Base-by-base conservation (phyloP, 2,113 vertebrate genomes). In the Rhizomys pruinosus region DNA sequence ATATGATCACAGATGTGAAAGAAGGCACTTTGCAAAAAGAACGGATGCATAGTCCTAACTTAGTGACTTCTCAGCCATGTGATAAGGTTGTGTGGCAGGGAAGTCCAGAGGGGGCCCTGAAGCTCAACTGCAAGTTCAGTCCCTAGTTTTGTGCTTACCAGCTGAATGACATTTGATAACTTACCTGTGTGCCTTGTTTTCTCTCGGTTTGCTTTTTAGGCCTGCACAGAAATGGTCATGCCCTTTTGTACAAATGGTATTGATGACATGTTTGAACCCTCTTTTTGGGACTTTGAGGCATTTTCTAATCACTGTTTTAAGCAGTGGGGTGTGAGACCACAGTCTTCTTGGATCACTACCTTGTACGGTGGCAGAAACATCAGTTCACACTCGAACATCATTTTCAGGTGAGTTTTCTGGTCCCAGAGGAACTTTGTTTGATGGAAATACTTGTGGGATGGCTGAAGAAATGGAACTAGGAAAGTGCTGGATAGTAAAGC, bases 191-290 rank as follows among this genome's bases (percentile, higher is more conserved):
- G 25, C 32, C 27, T 90, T 39, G 37, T 80, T 89, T 94, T 84
- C 8, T 74, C n/a, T 68, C 64, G 76, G 39, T 8, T 88, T 69
- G 20, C 29, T 80, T 96, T 71, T 86, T 90, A 99, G 99, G 97
- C 98, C 87, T 99, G 99, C 95, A 99, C 99, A 12, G 99, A 99
- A 98, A 99, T 99, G 98, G 99, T 99, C 96, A 99, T 99, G 99
- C 99, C 99, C 34, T 98, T 99, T 97, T 99, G 99, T 96, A 97
- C 99, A 13, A 98, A 99, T 88, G 99, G 99, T 8, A 64, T 99
- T 81, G 98, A 98, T 82, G 99, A 99, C 97, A 99, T 99, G 99
- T 99, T 99, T 61, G 99, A 99, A 94, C 98, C 99, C 2, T 98
- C 98, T 92, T 92, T 96, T 1, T 99, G 99, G 99, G 98, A 99